Evolutionary conservation across 1,140 invertebrate genomes (phyloP), one percentile per base, ranked within the genome.

Genomic region (Telenomus remus): DNA sequence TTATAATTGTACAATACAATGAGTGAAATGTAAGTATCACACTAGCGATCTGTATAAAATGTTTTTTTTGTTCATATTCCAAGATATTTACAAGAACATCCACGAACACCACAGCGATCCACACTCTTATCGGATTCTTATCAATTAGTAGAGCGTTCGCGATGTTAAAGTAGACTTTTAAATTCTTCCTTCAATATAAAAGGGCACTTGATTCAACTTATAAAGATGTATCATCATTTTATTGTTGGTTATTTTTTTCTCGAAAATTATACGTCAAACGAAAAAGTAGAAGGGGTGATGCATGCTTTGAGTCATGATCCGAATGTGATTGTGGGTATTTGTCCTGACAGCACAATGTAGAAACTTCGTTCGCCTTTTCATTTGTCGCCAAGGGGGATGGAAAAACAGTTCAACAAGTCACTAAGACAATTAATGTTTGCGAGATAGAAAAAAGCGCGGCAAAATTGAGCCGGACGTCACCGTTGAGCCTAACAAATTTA

Each of bases 11-110:
- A 74, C 74, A 72, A 50, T 75, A 76, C 48, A 72, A 34, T 76
- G 59, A 76, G 35, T 75, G 44, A 46, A 79, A 61, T 69, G 59
- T 61, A 66, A 69, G 46, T 76, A 76, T 79, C 64, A 74, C 57
- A 33, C 74, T 82, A 85, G 80, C 81, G 80, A 84, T 85, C 69
- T 76, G 86, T 88, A 87, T 86, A 88, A 87, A 88, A 88, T 86
- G 87, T 86, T 79, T 27, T 27, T 27, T 27, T 27, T 27, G 19
- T 71, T 77, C 72, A 78, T 81, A 76, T 82, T 65, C n/a, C 43
- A 80, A 76, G 76, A 55, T 84, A 83, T 82, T 79, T 85, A 85
- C 83, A 84, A 79, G 47, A 72, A 65, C 69, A 68, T 66, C 47
- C 57, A 51, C 56, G 60, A 78, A 76, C 46, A 65, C 50, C 75